These are phyloP conservation scores for Peromyscus attwateri DNA, from an alignment of 2,797 vertebrate genomes.

Conservation along the genomic window DNA sequence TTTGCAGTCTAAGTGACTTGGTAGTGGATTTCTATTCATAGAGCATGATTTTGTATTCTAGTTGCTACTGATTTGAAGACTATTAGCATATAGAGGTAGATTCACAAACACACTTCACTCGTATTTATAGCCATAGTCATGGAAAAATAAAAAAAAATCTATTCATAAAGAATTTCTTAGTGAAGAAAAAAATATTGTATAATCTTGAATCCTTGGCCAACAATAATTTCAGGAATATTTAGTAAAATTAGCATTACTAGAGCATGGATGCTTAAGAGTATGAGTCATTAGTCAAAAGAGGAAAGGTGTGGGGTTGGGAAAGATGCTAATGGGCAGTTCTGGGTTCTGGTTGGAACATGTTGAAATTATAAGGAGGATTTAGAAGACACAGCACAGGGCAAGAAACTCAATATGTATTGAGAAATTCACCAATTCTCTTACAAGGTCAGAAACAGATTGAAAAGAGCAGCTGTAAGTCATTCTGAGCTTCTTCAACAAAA, in stretches of 20 bases:
- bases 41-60: not conserved
- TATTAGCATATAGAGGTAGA: not conserved
- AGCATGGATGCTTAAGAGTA: not conserved
- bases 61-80: slow-evolving; percentile 38
- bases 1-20: not conserved
- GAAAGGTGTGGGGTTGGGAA: not conserved
- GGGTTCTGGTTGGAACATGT: not conserved
- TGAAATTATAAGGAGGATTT: not conserved
- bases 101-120: not conserved
- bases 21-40: slow-evolving; percentile 41
- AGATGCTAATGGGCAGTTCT: not conserved
- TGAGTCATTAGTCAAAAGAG: slow-evolving; percentile 24
- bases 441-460: not conserved
- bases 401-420: not conserved
- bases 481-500: not conserved
- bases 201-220: not conserved
- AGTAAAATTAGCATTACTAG: not conserved
- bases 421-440: not conserved
- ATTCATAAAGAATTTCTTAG: slow-evolving; percentile 14
- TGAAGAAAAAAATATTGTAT: not conserved
- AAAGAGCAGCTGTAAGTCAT: not conserved
- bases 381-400: not conserved
- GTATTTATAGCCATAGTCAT: not conserved
- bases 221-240: slow-evolving; percentile 26
- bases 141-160: not conserved